Evolutionary conservation across 1,140 invertebrate species (phyloP).

Genomic region (Penaeus japonicus): DNA sequence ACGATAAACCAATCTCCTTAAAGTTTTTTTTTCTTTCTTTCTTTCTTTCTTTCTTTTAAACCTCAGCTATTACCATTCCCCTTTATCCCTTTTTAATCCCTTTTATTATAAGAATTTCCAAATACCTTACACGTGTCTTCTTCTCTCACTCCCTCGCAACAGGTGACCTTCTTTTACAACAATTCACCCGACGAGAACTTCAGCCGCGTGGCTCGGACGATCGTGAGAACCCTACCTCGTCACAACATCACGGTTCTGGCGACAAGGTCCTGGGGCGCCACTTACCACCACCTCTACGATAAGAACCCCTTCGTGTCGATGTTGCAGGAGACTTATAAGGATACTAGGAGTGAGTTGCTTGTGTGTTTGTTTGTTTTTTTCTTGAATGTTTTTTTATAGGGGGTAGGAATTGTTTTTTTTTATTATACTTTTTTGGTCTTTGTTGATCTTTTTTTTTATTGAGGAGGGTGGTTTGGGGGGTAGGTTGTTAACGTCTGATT

Average conservation of each 20-base stretch:
- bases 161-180: slow-evolving; percentile 53
- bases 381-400: no score
- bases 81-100: no score
- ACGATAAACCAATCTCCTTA: no score
- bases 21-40: background rate
- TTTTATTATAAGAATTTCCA: background rate
- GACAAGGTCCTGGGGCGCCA: slow-evolving; percentile 75
- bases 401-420: no score
- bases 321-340: slow-evolving; percentile 77
- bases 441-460: no score
- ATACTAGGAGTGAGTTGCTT: slow-evolving; percentile 79
- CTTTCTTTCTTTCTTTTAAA: background rate
- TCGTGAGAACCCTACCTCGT: slow-evolving; percentile 72
- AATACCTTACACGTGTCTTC: background rate
- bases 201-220: slow-evolving; percentile 72
- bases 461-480: no score
- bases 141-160: background rate
- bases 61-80: no score
- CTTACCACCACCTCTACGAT: slow-evolving; percentile 77
- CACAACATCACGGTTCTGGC: slow-evolving; percentile 76
- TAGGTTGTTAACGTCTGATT: no score
- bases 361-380: no score
- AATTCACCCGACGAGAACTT: slow-evolving; percentile 47
- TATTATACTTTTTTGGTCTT: no score
- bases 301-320: slow-evolving; percentile 82